Base-by-base conservation (phyloP, 2,113 vertebrate species). In the Carollia perspicillata region DNA sequence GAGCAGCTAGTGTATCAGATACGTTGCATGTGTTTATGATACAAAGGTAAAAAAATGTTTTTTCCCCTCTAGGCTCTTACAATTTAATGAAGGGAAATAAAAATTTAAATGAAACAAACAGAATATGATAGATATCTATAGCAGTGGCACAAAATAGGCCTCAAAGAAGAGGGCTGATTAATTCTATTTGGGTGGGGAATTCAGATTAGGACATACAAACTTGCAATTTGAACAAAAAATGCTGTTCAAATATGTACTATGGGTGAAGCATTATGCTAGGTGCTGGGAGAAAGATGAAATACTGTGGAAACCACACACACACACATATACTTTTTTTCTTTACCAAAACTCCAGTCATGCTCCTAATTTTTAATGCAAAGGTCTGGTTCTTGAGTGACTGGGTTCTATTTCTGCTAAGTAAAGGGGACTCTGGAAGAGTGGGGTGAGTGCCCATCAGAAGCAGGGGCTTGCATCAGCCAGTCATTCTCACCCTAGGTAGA, bases 401-500 rank as follows among this genome's bases (percentile, higher is more conserved):
- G 58, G 23, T 63, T 79, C 22, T 44, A 58, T 68, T 22, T 58
- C 44, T 84, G 16, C 69, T 63, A n/a, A 63, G 47, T 68, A 55
- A 63, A 44, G 20, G 51, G 60, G 18, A 20, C 17, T 35, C 18
- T 5, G 37, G 47, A 20, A 55, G 37, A 78, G 8, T 13, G 5
- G 53, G 77, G n/a, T 37, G 17, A 40, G 37, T 68, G 65, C 71
- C 35, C 33, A 18, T 71, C 66, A 37, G 42, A 65, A 78, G 51
- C 83, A 55, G 37, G 16, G 9, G 9, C 20, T 47, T 8, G 17
- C 5, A 13, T 69, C 79, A 93, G 20, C 63, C 9, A 6, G 33
- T 18, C 33, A 9, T 74, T 89, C 35, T 92, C 79, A 22, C 22
- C 30, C 8, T 84, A 99, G 99, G 99, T 99, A 94, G 99, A 99